Base-by-base conservation (phyloP, 2,888 invertebrate species). In the Caenorhabditis sulstoni region DNA sequence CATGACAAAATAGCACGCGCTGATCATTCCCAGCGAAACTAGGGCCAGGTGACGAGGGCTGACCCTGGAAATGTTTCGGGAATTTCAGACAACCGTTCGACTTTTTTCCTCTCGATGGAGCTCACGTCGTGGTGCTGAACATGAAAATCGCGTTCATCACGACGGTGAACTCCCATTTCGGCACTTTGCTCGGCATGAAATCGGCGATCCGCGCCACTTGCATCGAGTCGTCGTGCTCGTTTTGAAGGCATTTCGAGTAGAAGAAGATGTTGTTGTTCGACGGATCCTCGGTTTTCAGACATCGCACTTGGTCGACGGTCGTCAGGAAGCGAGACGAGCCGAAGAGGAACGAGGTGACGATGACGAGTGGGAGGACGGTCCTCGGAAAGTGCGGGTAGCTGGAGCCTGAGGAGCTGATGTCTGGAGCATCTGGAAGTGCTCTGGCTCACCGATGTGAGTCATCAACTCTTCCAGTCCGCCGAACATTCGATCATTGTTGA, bases 401-500 rank as follows among this genome's bases (percentile, higher is more conserved):
- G 23, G 45, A 45, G 12, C 16, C 9, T 8, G 37, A 37, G 11
- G 37, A 39, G n/a, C 11, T 8, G 37, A 11, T 22, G 37, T 57
- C 41, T 14, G 57, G 7, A 16, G 4, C 20, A 2, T 57, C n/a
- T 57, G 11, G 14, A 44, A n/a, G 9, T n/a, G 20, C 39, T 44
- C 57, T 62, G 62, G 0, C 62, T 53, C 4, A 73, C 73, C 73
- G 50, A 73, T 64, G 44, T 58, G 64, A 1, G 73, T 73, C 73
- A 73, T 64, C 29, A 73, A 18, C 52, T 73, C 73, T 16, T 73
- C 73, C 35, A 73, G 35, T 50, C 37, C 58, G 0, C 29, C 41
- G 29, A 73, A 73, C 73, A 73, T 64, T 3, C 73, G 23, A 11
- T 64, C 64, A 44, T 64, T 55, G 9, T 58, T 62, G 18, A 71